Evolutionary conservation across 1,140 invertebrate genomes (phyloP), one percentile per base, ranked within the genome.

Genomic region (Drosophila malerkotliana): DNA sequence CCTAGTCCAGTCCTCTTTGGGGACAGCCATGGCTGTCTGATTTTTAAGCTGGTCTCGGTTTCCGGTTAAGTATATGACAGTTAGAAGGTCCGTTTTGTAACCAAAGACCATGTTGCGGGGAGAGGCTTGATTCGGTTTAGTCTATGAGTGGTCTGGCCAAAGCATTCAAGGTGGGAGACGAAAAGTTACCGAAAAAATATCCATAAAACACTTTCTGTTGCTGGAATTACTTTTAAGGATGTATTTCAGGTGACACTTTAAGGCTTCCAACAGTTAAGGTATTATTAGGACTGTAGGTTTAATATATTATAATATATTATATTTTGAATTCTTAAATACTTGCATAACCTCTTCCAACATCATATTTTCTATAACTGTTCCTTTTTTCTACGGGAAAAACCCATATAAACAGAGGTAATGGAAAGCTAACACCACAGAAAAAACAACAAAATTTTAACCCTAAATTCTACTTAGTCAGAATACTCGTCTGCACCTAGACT

Each of bases 31-130:
- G 64, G 60, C 49, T 60, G 79, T 74, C 71, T 59, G 63, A 64
- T 75, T 74, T 82, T 61, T 78, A 80, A 80, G 72, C 77, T 62
- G 59, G 45, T 71, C 60, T 72, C 60, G 54, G 47, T 62, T 55
- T 60, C 55, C 39, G 62, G 67, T 73, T 73, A 66, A 77, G 66
- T 54, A 57, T 72, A 57, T 80, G 77, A 80, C 72, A 81, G 56
- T 58, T 66, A 53, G 77, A 48, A 63, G 48, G 53, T 53, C 45
- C 56, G 73, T 77, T 77, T 76, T 68, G 63, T 77, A 64, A 67
- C 63, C 63, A 67, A 67, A 67, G 63, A 67, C 59, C 63, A 64
- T 51, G 63, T 49, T 34, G 47, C 34, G 59, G 63, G 59, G 8
- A 41, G 26, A 51, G 62, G 21, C 32, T 9, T 21, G 34, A 41